Percentiles rank a stretch among this genome's conserved stretches.
Evolutionary conservation across 2,797 vertebrate species (phyloP).

Genomic region (Scyliorhinus canicula): DNA sequence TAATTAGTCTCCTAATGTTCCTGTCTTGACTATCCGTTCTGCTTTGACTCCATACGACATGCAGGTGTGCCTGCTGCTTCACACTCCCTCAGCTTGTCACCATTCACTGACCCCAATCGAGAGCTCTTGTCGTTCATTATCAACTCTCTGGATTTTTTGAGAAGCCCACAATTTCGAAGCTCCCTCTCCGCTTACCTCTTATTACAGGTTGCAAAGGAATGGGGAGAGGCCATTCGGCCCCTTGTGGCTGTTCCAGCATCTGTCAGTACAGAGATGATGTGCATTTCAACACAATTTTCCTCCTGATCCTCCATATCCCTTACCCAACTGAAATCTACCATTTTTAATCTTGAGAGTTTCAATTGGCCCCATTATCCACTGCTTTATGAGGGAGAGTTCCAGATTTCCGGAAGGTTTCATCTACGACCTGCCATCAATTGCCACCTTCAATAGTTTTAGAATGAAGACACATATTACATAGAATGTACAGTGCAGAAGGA

Average conservation of each 20-base stretch:
- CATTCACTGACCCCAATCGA: neutral
- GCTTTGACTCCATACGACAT: neutral
- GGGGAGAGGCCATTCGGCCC: neutral
- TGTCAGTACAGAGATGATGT: neutral
- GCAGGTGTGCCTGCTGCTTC: neutral
- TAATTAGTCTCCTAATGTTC: neutral
- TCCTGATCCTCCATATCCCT: neutral
- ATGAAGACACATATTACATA: neutral
- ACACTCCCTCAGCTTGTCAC: neutral
- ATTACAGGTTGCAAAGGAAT: neutral
- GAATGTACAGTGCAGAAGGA: no score
- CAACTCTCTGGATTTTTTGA: neutral
- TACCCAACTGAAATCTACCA: neutral
- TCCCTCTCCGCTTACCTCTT: neutral
- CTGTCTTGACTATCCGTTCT: neutral
- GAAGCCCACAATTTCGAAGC: neutral
- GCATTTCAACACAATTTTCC: neutral
- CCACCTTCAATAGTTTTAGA: neutral
- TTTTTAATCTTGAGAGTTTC: neutral
- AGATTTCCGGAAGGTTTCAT: neutral
- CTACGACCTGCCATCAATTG: neutral
- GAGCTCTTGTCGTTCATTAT: neutral
- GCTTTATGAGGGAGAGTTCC: neutral
- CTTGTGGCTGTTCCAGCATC: neutral
- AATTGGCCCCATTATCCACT: neutral